Evolutionary conservation across 2,888 invertebrate genomes (phyloP), one percentile per base, ranked within the genome.

Genomic region (Clitarchus hookeri): DNA sequence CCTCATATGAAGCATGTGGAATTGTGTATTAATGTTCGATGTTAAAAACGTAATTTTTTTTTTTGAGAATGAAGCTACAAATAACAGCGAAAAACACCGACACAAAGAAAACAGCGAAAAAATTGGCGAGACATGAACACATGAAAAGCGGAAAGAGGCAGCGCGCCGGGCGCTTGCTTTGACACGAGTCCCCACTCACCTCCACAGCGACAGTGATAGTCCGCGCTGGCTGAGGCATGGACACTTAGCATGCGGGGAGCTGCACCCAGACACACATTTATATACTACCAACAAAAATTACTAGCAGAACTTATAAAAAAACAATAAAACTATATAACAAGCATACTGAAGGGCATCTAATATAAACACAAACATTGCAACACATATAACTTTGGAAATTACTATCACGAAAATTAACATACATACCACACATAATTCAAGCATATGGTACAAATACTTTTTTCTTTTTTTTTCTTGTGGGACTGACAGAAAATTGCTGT

Each of bases 101-200:
- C 1, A 65, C 23, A 65, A 65, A 65, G 65, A 65, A 65, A 65
- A 65, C 65, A 65, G n/a, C 65, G 65, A 65, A 65, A 11, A 65
- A 65, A 36, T 36, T 65, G 65, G 13, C n/a, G 65, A 23, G 65
- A 65, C 65, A 65, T 23, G 3, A 65, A 65, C 65, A 65, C 65
- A 65, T 65, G 65, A 65, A 65, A 65, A 65, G 65, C 65, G 65
- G 8, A 65, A 65, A 65, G 11, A 65, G 65, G 11, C 23, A 65
- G 65, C 19, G 65, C 8, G 65, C 16, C 1, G n/a, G 19, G 65
- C n/a, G 16, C 0, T n/a, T 9, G 16, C 3, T 6, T 4, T n/a
- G 16, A 65, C 65, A 23, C 65, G 65, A 23, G 65, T 23, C 82
- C 82, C 82, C 82, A 82, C 82, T 27, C 82, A 82, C 82, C 82